phyloP scores from a whole-genome alignment of 2,113 vertebrate genomes.

The Sorex fumeus region DNA sequence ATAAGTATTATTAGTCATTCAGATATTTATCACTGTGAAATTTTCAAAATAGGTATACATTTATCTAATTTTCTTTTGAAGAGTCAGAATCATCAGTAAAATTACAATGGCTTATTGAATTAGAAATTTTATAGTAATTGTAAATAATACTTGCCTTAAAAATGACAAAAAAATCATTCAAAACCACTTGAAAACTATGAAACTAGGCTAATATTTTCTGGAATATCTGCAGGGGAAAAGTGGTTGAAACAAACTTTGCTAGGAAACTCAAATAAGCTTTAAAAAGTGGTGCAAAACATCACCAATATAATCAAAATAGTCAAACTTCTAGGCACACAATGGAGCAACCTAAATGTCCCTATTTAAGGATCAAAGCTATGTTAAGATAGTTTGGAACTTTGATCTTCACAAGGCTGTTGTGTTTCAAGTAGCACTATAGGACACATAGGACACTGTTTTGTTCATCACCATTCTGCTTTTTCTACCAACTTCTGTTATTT shows the following conservation, averaged over 20 bases:
- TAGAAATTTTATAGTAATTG: not conserved
- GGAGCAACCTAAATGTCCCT: constrained; percentile 56
- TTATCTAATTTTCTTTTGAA: not conserved
- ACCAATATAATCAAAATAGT: constrained; percentile 56
- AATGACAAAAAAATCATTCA: not conserved
- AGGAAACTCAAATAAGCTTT: not conserved
- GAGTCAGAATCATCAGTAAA: not conserved
- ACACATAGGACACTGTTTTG: not conserved
- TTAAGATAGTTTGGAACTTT: constrained; percentile 61
- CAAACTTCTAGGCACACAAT: constrained; percentile 20
- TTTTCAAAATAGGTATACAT: not conserved
- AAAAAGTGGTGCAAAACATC: not conserved
- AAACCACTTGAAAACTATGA: not conserved
- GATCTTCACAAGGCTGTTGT: constrained; percentile 56
- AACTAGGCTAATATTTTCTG: not conserved
- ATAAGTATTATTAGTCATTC: not conserved
- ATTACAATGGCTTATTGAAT: not conserved
- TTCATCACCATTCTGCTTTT: not conserved
- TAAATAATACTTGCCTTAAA: not conserved
- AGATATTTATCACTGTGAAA: not conserved
- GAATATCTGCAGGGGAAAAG: not conserved
- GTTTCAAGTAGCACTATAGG: not conserved
- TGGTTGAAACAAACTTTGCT: not conserved
- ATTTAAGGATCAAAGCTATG: constrained; percentile 72
- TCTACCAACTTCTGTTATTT: not conserved